These are phyloP conservation scores for Eurypyga helias DNA, from an alignment of 2,113 vertebrate species.

Conservation along the genomic window DNA sequence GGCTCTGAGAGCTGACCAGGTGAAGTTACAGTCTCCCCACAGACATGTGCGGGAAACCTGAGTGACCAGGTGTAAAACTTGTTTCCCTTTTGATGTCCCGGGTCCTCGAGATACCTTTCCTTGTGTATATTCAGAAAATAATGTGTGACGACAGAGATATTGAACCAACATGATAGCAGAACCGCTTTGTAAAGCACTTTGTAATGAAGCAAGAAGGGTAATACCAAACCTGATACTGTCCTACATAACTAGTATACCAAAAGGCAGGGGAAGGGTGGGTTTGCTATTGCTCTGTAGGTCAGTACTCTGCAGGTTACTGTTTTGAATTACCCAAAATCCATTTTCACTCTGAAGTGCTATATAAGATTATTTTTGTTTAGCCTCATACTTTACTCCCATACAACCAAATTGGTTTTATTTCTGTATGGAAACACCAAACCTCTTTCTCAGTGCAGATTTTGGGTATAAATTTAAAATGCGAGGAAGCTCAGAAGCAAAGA, in stretches of 20 bases:
- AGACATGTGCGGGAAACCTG: neutral
- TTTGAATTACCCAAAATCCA: constrained; percentile 5
- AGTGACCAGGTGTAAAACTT: neutral
- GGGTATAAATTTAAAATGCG: neutral
- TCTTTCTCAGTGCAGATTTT: neutral
- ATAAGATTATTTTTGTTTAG: constrained; percentile 64
- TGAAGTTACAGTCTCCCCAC: neutral
- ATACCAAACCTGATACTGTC: neutral
- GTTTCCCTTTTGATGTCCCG: neutral
- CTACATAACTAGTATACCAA: neutral
- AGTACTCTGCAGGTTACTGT: neutral
- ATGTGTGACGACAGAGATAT: neutral
- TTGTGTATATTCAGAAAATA: neutral
- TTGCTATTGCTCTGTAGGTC: neutral
- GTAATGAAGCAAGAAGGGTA: neutral
- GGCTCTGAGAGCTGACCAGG: neutral
- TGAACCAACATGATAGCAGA: neutral
- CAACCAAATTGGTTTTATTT: constrained; percentile 56
- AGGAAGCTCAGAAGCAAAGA: neutral
- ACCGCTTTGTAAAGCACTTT: neutral
- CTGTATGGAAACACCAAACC: neutral
- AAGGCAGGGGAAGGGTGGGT: neutral
- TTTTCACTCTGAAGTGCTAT: constrained; percentile 50
- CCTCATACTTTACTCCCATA: constrained; percentile 34
- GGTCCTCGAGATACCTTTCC: neutral